Base-by-base conservation (phyloP, 2,888 invertebrate genomes). In the Slavum lentiscoides region DNA sequence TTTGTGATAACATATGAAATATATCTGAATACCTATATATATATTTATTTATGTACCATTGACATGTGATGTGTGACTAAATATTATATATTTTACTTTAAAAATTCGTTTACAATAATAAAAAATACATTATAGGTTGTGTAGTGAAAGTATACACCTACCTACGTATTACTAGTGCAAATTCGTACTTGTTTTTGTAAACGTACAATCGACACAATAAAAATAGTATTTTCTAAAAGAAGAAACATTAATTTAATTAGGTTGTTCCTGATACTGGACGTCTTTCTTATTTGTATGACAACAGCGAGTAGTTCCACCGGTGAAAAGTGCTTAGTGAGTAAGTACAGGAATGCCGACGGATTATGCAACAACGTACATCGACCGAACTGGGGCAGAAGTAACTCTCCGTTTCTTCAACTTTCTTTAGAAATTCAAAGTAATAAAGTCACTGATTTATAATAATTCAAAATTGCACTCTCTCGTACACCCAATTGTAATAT, bases 321-420 rank as follows among this genome's bases (percentile, higher is more conserved):
- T 43, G 64, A 55, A 23, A 66, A 64, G 62, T 94, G 94, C 85
- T 93, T 93, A 15, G 94, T 94, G 2, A 93, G 92, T 88, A 94
- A 93, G 86, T 95, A 92, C 87, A 89, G 96, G 75, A 91, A 92
- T 82, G 90, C 92, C 0, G 92, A 92, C 68, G 95, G 94, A 0
- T 92, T 92, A 85, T 96, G 96, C 87, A 96, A 96, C 87, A 96
- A 96, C 86, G 92, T 96, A 2, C 89, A 94, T 62, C 93, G 94
- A 86, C 90, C 94, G 2, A 91, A 91, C 43, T 94, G 95, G 94
- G 96, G 95, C 1, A 90, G 92, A 64, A 53, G 30, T 15, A 80
- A 80, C 55, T 58, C 80, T 58, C 72, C 69, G 23, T 80, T 80
- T 55, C 70, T 80, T 55, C 80, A 64, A 58, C 64, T 72, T 62